Conservation (phyloP, 2,888 invertebrate genomes). For the Apoda limacodes region DNA sequence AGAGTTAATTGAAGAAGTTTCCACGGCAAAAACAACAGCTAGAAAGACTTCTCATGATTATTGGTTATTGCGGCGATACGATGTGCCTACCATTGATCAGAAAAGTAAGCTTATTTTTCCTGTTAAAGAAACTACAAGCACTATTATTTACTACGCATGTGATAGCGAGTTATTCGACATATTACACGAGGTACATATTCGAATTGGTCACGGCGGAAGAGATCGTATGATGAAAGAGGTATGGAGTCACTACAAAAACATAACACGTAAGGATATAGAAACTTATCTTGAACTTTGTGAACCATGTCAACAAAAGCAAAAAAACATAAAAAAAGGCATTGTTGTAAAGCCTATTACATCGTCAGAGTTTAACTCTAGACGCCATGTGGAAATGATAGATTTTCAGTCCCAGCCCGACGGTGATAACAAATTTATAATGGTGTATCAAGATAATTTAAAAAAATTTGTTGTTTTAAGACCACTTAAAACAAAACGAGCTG, state of each 20-base stretch:
- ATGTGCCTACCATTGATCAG: slow-evolving; percentile 1
- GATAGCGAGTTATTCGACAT: slow-evolving; percentile 3
- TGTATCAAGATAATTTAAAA: too few relatives aligned
- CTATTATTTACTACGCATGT: too few relatives aligned
- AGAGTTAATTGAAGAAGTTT: slow-evolving; percentile 1
- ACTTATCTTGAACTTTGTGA: slow-evolving; percentile 5
- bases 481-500: too few relatives aligned
- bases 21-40: slow-evolving; percentile 2
- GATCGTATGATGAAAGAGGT: slow-evolving; percentile 4
- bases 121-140: slow-evolving; percentile 2
- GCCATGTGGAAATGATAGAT: slow-evolving; percentile 2
- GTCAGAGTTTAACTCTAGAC: slow-evolving; percentile 4
- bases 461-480: too few relatives aligned
- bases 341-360: too few relatives aligned
- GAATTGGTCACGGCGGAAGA: slow-evolving; percentile 7
- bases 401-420: too few relatives aligned
- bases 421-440: too few relatives aligned
- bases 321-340: slow-evolving; percentile 5
- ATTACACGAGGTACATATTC: slow-evolving; percentile 3
- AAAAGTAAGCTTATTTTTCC: slow-evolving; percentile 2
- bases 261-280: slow-evolving; percentile 5
- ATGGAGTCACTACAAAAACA: slow-evolving; percentile 4
- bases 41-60: slow-evolving; percentile 1
- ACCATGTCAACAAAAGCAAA: slow-evolving; percentile 1
- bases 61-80: slow-evolving; percentile 2